phyloP scores from a whole-genome alignment of 2,113 vertebrate genomes.

The Toxotes jaculatrix region DNA sequence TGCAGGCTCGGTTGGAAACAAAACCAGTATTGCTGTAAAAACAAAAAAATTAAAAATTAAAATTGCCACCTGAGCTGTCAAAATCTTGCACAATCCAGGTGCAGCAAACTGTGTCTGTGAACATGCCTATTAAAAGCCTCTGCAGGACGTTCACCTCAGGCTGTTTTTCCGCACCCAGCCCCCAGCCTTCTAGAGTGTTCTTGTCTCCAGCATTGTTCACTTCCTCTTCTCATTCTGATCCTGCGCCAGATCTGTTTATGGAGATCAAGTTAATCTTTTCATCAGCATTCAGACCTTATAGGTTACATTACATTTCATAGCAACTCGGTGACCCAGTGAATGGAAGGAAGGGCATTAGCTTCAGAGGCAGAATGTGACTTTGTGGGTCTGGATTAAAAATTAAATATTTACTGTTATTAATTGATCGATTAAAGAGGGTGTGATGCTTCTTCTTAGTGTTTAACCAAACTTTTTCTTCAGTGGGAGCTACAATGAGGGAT shows the following conservation, averaged over 20 bases:
- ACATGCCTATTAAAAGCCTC: background rate
- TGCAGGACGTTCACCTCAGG: background rate
- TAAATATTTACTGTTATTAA: background rate
- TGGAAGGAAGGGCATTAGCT: background rate
- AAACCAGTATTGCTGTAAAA: background rate
- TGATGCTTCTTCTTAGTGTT: background rate
- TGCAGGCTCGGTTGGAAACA: slow-evolving; percentile 30
- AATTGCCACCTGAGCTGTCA: background rate
- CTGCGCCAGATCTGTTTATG: slow-evolving; percentile 19
- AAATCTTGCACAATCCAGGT: background rate
- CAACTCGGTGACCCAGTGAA: slow-evolving; percentile 7
- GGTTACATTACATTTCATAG: slow-evolving; percentile 9
- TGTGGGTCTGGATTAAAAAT: background rate
- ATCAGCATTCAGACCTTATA: slow-evolving; percentile 38
- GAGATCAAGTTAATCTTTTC: slow-evolving; percentile 31
- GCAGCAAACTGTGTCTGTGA: background rate
- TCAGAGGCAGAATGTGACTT: slow-evolving; percentile 5
- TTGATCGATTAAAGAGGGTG: background rate
- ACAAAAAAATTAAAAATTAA: background rate
- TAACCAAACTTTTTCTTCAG: background rate
- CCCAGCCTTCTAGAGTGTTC: slow-evolving; percentile 32
- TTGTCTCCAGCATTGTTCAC: slow-evolving; percentile 3
- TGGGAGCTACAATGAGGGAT: background rate
- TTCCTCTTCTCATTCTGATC: slow-evolving; percentile 36
- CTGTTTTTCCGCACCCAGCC: slow-evolving; percentile 21